Evolutionary conservation across 2,113 vertebrate species (phyloP).

Genomic region (Phasianus colchicus): DNA sequence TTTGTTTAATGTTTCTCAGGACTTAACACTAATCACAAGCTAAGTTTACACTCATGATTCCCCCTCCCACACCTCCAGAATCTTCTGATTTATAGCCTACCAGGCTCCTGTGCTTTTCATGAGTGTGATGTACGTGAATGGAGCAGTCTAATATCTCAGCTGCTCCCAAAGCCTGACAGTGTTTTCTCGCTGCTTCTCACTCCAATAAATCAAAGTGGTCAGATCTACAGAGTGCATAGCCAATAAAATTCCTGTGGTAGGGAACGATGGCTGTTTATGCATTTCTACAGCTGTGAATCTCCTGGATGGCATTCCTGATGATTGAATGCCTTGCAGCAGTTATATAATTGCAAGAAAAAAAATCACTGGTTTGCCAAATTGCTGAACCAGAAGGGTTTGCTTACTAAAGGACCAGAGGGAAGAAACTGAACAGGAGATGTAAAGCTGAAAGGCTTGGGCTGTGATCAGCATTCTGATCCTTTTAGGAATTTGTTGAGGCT

Average conservation of each 20-base stretch:
- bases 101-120: slow-evolving; percentile 39
- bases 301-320: slow-evolving; percentile 24
- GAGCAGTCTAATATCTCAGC: slow-evolving; percentile 26
- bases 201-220: slow-evolving; percentile 62
- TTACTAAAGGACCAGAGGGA: slow-evolving; percentile 7
- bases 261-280: neutral
- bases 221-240: neutral
- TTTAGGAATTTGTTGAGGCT: neutral
- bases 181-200: slow-evolving; percentile 53
- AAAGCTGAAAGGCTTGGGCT: neutral
- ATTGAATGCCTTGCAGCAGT: slow-evolving; percentile 51
- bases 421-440: neutral
- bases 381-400: slow-evolving; percentile 62
- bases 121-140: neutral
- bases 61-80: neutral
- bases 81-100: slow-evolving; percentile 59
- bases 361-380: slow-evolving; percentile 35
- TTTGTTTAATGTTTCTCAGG: neutral
- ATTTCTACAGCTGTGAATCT: slow-evolving; percentile 38
- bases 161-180: slow-evolving; percentile 62
- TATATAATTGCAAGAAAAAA: slow-evolving; percentile 41
- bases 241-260: neutral
- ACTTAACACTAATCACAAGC: slow-evolving; percentile 24
- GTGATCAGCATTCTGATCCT: slow-evolving; percentile 27
- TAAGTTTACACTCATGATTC: neutral